Base-by-base conservation (phyloP, 2,888 invertebrate species). In the Pharmacophagus antenor region DNA sequence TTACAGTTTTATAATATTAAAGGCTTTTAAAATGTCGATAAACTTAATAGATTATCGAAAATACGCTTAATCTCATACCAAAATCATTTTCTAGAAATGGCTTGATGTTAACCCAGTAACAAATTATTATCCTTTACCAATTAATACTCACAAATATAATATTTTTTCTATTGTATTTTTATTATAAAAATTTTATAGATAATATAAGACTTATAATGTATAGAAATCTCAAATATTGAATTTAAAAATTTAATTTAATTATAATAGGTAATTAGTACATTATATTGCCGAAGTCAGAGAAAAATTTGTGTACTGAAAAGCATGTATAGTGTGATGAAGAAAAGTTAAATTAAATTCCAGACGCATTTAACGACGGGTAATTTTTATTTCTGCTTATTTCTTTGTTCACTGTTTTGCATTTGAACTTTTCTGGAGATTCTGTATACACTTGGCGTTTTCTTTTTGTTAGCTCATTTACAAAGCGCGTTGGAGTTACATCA, bases 401-500 rank as follows among this genome's bases (percentile, higher is more conserved):
- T 23, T 47, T 22, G 15, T 51, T 37, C n/a, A 37, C 51, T 18
- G n/a, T 21, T 51, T 37, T 51, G 15, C 12, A 21, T 51, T 50
- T n/a, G 25, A 27, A 25, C 18, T 18, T 17, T 31, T 25, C 20
- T 27, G 15, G 20, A 50, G 20, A 48, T 6, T 25, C 48, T 2
- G 23, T 48, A n/a, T 42, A 42, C 3, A 17, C 31, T 42, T 42
- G 42, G 6, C 42, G 10, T 52, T 42, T 52, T 17, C 8, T 17
- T 52, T 51, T 52, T 52, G 15, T 41, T 37, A 21, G 20, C 21
- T 51, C 22, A 21, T 21, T 41, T 41, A 41, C 51, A 51, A 51
- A 41, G 51, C 51, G 37, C 21, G 2, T 3, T 17, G 17, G 23
- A 42, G 23, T 50, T 27, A 25, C 27, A 50, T 50, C 18, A 50